Conservation (phyloP, 2,888 invertebrate genomes). For the Melanophora roralis region DNA sequence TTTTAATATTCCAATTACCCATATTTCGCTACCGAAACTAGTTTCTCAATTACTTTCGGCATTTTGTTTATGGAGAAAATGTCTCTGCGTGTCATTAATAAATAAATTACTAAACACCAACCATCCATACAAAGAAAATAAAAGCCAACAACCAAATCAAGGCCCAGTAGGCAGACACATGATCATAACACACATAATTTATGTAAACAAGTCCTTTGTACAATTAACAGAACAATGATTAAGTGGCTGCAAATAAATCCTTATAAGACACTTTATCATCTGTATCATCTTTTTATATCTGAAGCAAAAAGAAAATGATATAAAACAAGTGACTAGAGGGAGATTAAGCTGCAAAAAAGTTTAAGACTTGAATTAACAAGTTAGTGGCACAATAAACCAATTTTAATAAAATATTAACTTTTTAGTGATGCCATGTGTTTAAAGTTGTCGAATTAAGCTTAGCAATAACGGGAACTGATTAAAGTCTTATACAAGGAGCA, state of each 20-base stretch:
- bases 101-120: slow-evolving; percentile 42
- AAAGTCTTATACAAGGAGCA: too few species aligned
- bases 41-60: slow-evolving; percentile 6
- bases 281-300: slow-evolving; percentile 1
- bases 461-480: too few species aligned
- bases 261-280: slow-evolving; percentile 50
- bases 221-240: slow-evolving; percentile 60
- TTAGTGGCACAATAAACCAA: slow-evolving; percentile 55
- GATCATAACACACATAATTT: slow-evolving; percentile 58
- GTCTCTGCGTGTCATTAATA: slow-evolving; percentile 46
- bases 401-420: slow-evolving; percentile 13
- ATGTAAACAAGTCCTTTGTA: slow-evolving; percentile 57
- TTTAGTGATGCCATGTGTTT: not conserved
- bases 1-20: slow-evolving; percentile 4
- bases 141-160: slow-evolving; percentile 18
- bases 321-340: not conserved
- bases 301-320: too few species aligned
- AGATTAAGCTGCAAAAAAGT: slow-evolving; percentile 2
- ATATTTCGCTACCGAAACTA: slow-evolving; percentile 28
- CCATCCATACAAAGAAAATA: slow-evolving; percentile 36
- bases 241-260: slow-evolving; percentile 54
- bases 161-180: not conserved
- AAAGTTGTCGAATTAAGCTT: not conserved
- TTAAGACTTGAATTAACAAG: slow-evolving; percentile 41
- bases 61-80: not conserved